phyloP scores from a whole-genome alignment of 2,113 vertebrate species.

The Mustela lutreola region DNA sequence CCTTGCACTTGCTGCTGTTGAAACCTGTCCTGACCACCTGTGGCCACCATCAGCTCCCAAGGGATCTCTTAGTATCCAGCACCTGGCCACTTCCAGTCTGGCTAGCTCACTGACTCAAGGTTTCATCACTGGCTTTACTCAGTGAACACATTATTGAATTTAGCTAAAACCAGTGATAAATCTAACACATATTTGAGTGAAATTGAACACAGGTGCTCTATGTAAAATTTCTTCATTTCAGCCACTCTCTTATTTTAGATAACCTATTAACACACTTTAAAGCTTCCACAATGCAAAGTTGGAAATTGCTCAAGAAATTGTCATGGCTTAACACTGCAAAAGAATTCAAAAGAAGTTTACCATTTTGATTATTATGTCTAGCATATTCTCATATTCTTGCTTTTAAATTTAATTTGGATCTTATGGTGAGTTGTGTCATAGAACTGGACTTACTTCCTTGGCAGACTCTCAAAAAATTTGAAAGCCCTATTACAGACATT shows the following conservation, averaged over 20 bases:
- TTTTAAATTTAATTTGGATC: slow-evolving; percentile 43
- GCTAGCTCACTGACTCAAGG: not conserved
- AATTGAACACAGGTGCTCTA: not conserved
- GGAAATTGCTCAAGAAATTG: not conserved
- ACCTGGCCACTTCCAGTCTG: slow-evolving; percentile 44
- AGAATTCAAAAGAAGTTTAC: not conserved
- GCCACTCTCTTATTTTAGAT: not conserved
- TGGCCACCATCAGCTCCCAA: not conserved
- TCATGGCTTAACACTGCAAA: not conserved
- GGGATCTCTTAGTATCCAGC: not conserved
- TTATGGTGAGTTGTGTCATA: not conserved
- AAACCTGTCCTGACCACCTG: slow-evolving; percentile 7
- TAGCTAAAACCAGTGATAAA: slow-evolving; percentile 31
- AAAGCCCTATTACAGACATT: not conserved
- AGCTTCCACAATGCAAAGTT: not conserved
- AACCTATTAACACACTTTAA: not conserved
- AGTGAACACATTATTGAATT: slow-evolving; percentile 40
- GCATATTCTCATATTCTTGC: not conserved
- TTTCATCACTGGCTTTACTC: slow-evolving; percentile 43
- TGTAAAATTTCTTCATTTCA: not conserved
- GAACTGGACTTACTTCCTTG: not conserved
- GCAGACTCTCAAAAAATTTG: not conserved
- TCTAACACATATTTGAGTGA: not conserved
- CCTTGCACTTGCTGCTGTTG: not conserved
- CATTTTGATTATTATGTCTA: not conserved